phyloP scores from a whole-genome alignment of 2,113 vertebrate species.

The Brachirus orientalis region DNA sequence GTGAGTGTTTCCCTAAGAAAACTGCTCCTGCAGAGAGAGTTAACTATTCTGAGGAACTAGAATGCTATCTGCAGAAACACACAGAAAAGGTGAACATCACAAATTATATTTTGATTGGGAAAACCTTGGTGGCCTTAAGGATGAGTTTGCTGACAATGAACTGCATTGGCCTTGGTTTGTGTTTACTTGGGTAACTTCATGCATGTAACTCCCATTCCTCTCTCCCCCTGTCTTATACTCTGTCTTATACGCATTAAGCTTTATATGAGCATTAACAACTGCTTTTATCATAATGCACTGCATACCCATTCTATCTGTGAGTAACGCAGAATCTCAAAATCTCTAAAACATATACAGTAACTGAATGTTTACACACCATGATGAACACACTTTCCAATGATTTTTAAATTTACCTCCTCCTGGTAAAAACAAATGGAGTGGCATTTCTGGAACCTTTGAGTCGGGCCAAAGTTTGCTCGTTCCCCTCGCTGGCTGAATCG shows the following conservation, averaged over 20 bases:
- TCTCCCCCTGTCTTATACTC: neutral
- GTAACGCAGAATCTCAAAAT: neutral
- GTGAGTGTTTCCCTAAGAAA: neutral
- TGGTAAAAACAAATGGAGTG: conserved; percentile 91
- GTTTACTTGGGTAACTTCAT: neutral
- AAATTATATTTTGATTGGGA: neutral
- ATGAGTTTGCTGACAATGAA: neutral
- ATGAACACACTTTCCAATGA: neutral
- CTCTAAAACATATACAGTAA: too few species aligned
- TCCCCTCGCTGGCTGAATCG: conserved; percentile 76
- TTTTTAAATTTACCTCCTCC: conserved; percentile 85
- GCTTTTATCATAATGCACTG: too few species aligned
- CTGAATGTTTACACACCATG: too few species aligned
- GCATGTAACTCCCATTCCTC: neutral
- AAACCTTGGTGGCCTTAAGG: neutral
- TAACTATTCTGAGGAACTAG: neutral
- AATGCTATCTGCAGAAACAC: neutral
- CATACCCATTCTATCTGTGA: neutral
- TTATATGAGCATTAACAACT: too few species aligned
- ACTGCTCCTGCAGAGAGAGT: neutral
- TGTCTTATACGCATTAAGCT: too few species aligned
- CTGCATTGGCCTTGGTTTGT: neutral
- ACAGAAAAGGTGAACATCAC: neutral
- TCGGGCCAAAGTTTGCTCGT: conserved; percentile 87
- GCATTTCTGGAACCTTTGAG: conserved; percentile 82